phyloP scores from a whole-genome alignment of 1,140 invertebrate species.

The Samia ricini region DNA sequence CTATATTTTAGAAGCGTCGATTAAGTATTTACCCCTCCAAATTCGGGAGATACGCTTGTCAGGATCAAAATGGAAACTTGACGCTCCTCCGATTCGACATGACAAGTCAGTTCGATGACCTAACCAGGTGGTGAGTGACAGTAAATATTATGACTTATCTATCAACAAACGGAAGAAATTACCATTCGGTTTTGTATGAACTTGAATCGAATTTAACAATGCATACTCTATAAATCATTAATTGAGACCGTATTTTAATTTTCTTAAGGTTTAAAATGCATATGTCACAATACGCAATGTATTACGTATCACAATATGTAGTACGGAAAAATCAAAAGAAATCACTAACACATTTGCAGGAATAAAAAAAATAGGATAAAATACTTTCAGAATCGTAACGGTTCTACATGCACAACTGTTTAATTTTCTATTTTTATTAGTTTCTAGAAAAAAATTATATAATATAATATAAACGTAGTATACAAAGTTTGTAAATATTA shows the following conservation, averaged over 20 bases:
- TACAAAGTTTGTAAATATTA: too few relatives aligned
- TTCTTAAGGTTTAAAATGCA: background rate
- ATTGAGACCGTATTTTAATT: background rate
- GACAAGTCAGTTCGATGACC: slow-evolving; percentile 45
- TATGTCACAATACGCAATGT: background rate
- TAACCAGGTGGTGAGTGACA: slow-evolving; percentile 59
- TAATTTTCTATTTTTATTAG: too few relatives aligned
- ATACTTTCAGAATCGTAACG: too few relatives aligned
- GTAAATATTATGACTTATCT: slow-evolving; percentile 66
- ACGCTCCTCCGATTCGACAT: slow-evolving; percentile 18
- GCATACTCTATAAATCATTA: background rate
- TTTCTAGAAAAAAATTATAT: too few relatives aligned
- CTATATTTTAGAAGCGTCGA: slow-evolving; percentile 27
- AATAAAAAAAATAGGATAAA: too few relatives aligned
- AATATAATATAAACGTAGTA: too few relatives aligned
- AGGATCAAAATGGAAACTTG: slow-evolving; percentile 46
- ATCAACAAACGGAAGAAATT: slow-evolving; percentile 72
- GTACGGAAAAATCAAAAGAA: too few relatives aligned
- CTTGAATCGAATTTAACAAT: background rate
- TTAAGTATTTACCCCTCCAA: slow-evolving; percentile 34
- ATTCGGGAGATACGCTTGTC: slow-evolving; percentile 28
- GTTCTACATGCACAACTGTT: too few relatives aligned
- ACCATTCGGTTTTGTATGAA: slow-evolving; percentile 17
- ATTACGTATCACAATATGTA: too few relatives aligned
- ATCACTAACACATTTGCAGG: too few relatives aligned